A percentile compares a stretch with the other conserved stretches of the same genome.
phyloP scores from a whole-genome alignment of 2,113 vertebrate genomes.

The Elephantulus edwardii region DNA sequence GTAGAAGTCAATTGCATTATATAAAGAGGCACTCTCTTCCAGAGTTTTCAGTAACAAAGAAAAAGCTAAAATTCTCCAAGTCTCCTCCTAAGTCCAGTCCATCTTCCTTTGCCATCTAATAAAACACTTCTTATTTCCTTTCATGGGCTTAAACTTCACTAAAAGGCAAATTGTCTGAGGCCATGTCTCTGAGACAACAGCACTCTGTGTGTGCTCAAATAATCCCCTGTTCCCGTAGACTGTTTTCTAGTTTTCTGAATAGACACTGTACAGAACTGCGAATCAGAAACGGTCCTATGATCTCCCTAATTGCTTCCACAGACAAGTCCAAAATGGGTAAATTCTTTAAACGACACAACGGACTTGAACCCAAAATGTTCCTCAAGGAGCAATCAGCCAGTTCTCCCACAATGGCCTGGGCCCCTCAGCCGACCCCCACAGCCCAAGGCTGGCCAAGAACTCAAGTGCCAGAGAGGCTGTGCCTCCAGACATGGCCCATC shows the following conservation, averaged over 20 bases:
- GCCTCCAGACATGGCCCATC: conserved; percentile 48
- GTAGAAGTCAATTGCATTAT: conserved; percentile 66
- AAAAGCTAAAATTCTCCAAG: conserved; percentile 66
- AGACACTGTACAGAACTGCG: conserved; percentile 83
- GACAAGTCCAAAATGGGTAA: conserved; percentile 75
- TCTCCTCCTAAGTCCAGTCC: conserved; percentile 65
- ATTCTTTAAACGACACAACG: conserved; percentile 69
- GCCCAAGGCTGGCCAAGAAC: conserved; percentile 19
- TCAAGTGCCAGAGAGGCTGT: conserved; percentile 45
- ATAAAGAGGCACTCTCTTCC: conserved; percentile 59
- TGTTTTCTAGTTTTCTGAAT: conserved; percentile 79
- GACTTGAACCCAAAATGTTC: conserved; percentile 56
- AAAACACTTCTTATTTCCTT: conserved; percentile 77
- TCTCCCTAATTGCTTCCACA: conserved; percentile 78
- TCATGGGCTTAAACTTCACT: conserved; percentile 80
- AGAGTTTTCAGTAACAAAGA: conserved; percentile 70
- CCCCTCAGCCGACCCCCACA: neutral
- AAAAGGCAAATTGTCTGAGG: conserved; percentile 81
- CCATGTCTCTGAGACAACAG: conserved; percentile 80
- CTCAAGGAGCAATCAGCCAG: conserved; percentile 27
- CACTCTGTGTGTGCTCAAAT: conserved; percentile 79
- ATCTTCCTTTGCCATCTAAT: conserved; percentile 74
- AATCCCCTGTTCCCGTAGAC: conserved; percentile 77
- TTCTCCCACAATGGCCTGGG: neutral
- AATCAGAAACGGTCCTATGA: conserved; percentile 79